Percentiles rank a stretch among this genome's conserved stretches.
Conservation (phyloP, 1,140 invertebrate genomes). For the Asbolus verrucosus region DNA sequence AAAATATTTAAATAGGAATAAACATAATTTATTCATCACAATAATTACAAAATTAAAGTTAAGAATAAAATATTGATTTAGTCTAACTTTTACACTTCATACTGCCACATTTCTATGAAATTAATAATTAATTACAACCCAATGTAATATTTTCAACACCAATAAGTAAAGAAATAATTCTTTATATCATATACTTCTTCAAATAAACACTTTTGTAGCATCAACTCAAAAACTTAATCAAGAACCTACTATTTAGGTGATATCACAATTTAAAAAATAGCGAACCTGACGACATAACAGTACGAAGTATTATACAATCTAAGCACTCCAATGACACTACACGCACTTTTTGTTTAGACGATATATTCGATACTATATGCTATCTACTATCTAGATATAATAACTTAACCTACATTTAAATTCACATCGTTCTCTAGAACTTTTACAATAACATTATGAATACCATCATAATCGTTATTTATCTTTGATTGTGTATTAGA, state of each 20-base stretch:
- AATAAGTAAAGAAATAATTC: conserved; percentile 7
- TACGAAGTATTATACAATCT: conserved; percentile 60
- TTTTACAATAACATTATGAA: conserved; percentile 40
- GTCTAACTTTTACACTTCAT: conserved; percentile 54
- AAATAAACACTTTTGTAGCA: conserved; percentile 5
- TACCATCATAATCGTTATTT: conserved; percentile 40
- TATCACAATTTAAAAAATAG: conserved; percentile 42
- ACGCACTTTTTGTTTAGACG: conserved; percentile 61
- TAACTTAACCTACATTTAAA: conserved; percentile 61
- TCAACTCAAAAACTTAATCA: conserved; percentile 2
- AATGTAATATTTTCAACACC: conserved; percentile 14
- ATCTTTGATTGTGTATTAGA: conserved; percentile 43
- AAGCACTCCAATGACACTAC: conserved; percentile 64
- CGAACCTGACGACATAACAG: conserved; percentile 49
- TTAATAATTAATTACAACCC: conserved; percentile 9
- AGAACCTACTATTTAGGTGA: conserved; percentile 20
- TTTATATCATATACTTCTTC: conserved; percentile 18
- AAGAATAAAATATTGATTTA: conserved; percentile 53
- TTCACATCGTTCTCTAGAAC: conserved; percentile 57
- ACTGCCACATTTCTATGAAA: conserved; percentile 47
- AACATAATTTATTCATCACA: conserved; percentile 59
- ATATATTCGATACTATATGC: conserved; percentile 62
- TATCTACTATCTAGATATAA: conserved; percentile 62
- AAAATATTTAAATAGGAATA: conserved; percentile 47
- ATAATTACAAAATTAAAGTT: conserved; percentile 56